Evolutionary conservation across 2,888 invertebrate genomes (phyloP), one percentile per base, ranked within the genome.

Genomic region (Dryobota labecula): DNA sequence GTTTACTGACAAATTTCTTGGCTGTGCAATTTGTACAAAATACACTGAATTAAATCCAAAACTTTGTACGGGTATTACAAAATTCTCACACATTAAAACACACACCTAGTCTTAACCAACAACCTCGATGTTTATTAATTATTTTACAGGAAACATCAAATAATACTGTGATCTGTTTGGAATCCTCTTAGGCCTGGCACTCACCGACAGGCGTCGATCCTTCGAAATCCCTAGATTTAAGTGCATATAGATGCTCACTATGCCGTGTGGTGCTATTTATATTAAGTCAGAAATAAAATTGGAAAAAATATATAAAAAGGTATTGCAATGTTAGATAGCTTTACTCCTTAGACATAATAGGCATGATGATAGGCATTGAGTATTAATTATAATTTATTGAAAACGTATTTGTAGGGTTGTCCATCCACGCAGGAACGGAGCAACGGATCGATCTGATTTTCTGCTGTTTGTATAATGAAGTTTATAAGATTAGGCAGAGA

Each of bases 81-180:
- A 24, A 43, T 20, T n/a, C n/a, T 33, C 24, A 13, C 13, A 43
- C 11, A 45, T 20, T 47, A 13, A 24, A 41, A 51, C 30, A 47
- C 30, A 24, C 18, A 45, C 2, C 24, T 41, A 63, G 67, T 54
- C 20, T 2, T 24, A 2, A 57, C 15, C 13, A 47, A 64, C 63
- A 60, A 53, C 13, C 43, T 73, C 36, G 24, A 83, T 83, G 72
- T 80, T 77, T 58, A 78, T 80, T 86, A 86, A 87, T 89, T 83
- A 84, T 80, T 73, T 65, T 69, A 77, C 73, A 76, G 80, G 83
- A 81, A 83, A 84, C 66, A 75, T 54, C 73, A 83, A 84, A 84
- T 86, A 84, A 76, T 78, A 83, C 76, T 80, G 78, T 81, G 83
- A 86, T 88, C 85, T 89, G 86, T 88, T 91, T 86, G 83, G 77